Conservation (phyloP, 2,113 vertebrate genomes). For the Dicerorhinus sumatrensis region DNA sequence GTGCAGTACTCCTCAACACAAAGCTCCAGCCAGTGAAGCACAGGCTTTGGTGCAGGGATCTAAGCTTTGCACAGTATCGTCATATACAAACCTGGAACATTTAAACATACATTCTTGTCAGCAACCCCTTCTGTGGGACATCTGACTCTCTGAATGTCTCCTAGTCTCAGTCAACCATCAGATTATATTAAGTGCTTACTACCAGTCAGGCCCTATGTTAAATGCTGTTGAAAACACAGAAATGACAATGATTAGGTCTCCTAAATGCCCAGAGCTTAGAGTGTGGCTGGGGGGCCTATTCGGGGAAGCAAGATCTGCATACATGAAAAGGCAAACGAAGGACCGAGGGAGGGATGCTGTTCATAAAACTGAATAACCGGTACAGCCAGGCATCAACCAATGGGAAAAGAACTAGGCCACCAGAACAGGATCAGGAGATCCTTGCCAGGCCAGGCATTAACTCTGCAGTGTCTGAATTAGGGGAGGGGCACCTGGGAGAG, state of each 20-base stretch:
- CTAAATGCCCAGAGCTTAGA: not conserved
- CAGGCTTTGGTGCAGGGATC: not conserved
- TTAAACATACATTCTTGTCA: not conserved
- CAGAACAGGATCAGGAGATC: not conserved
- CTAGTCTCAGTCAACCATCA: not conserved
- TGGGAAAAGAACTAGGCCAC: not conserved
- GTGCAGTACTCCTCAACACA: not conserved
- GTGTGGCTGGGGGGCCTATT: not conserved
- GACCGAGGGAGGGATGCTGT: not conserved
- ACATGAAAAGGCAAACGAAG: not conserved
- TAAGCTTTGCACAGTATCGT: not conserved
- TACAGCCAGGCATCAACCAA: not conserved
- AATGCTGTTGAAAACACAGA: not conserved
- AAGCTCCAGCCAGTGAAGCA: not conserved
- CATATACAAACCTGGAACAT: not conserved
- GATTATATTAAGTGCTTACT: not conserved
- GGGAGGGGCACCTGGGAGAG: not conserved
- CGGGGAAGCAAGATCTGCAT: not conserved
- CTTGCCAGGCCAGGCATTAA: no score
- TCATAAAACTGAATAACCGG: not conserved
- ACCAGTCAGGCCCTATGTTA: not conserved
- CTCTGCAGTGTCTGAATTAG: not conserved
- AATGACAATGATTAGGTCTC: not conserved
- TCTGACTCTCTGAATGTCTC: not conserved
- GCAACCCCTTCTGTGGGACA: not conserved